Base-by-base conservation (phyloP, 1,140 invertebrate genomes). In the Scylla paramamosain region DNA sequence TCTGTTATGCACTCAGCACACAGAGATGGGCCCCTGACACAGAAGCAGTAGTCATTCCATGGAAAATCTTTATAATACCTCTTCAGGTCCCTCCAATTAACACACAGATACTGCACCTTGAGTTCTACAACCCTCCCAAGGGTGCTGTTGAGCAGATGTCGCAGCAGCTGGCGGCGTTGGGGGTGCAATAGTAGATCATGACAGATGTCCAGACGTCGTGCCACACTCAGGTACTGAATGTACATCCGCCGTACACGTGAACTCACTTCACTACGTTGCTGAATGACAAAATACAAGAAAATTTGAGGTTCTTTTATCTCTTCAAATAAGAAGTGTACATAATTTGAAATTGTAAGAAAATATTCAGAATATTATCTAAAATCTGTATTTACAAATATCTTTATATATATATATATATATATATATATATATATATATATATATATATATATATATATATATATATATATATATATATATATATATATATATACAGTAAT, bases 141-240 rank as follows among this genome's bases (percentile, higher is more conserved):
- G 45, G 97, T 98, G 0, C 98, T 98, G 96, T 99, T 98, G 0
- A 99, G 96, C 1, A 99, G 96, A 95, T 98, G 98, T 87, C 98
- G 98, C 0, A 99, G 97, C 4, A 99, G 97, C 46, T 98, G 96
- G 83, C 99, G 97, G 96, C 99, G 99, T 97, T 99, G 99, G 0
- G 99, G 99, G 96, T 99, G 99, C 45, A 99, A 97, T 93, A 99
- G 98, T 97, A 99, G 99, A 96, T 99, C 99, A 96, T 99, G 98
- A 94, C 98, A 98, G 95, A 98, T 97, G 96, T 98, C 98, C 14
- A 99, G 96, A 95, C 98, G 98, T 93, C 98, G 98, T 16, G 98
- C 97, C 0, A 98, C 97, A 25, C 98, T 97, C 4, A 99, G 98
- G 96, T 99, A 99, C 92, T 98, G 98, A 0, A 98, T 97, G 96